Percentiles rank a stretch among this genome's conserved stretches.
Evolutionary conservation across 2,888 invertebrate species (phyloP).

Genomic region (Harpagoxenus sublaevis): DNA sequence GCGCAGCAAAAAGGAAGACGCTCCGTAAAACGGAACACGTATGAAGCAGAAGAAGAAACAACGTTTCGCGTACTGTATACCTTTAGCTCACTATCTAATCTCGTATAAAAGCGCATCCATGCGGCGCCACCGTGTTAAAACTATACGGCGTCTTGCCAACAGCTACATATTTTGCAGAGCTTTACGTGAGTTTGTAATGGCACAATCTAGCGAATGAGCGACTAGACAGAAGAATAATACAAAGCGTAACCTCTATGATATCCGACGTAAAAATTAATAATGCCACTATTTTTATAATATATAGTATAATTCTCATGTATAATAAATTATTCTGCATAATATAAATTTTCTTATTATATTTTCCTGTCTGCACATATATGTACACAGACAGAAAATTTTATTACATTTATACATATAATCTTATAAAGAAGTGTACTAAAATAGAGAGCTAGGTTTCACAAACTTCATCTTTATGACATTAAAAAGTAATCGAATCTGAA

Average conservation of each 20-base stretch:
- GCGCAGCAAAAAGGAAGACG: not conserved
- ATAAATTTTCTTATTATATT: not conserved
- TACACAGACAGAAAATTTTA: too few species aligned
- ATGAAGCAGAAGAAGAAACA: constrained; percentile 20
- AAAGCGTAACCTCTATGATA: not conserved
- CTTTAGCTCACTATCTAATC: constrained; percentile 25
- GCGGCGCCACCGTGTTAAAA: not conserved
- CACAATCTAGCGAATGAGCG: constrained; percentile 25
- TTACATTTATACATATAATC: too few species aligned
- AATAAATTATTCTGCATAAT: not conserved
- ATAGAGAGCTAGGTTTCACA: not conserved
- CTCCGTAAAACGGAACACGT: constrained; percentile 19
- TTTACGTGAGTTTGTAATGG: constrained; percentile 29
- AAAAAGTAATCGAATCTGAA: constrained; percentile 8
- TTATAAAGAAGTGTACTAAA: not conserved
- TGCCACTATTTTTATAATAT: not conserved
- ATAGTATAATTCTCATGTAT: not conserved
- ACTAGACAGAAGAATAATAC: not conserved
- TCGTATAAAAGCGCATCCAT: not conserved
- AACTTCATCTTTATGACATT: not conserved
- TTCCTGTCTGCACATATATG: too few species aligned
- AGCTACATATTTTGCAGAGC: constrained; percentile 39
- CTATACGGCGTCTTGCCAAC: not conserved
- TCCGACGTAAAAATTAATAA: not conserved
- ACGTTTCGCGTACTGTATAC: not conserved